Percentiles rank a stretch among this genome's conserved stretches.
Evolutionary conservation across 2,113 vertebrate genomes (phyloP).

Genomic region (Nerophis lumbriciformis): DNA sequence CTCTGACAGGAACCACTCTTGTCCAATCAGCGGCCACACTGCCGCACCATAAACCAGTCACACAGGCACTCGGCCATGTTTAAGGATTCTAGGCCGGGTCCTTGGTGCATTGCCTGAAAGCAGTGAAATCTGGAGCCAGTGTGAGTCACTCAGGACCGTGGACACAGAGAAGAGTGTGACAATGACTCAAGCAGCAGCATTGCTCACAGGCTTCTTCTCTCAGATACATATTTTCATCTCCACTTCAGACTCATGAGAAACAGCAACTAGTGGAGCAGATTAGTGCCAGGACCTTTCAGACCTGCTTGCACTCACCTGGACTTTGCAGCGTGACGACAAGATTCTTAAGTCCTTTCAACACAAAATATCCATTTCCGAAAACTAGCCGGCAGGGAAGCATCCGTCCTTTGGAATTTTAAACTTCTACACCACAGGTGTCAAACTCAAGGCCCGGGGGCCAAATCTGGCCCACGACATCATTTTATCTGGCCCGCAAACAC

Average conservation of each 20-base stretch:
- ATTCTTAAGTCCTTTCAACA: too few relatives aligned
- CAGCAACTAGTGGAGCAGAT: conserved; percentile 1
- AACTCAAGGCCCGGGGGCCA: too few relatives aligned
- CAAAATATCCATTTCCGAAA: too few relatives aligned
- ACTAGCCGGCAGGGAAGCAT: too few relatives aligned
- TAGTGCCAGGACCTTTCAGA: not conserved
- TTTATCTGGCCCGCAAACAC: too few relatives aligned
- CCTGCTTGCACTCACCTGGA: too few relatives aligned
- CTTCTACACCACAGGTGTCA: too few relatives aligned
- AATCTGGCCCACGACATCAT: too few relatives aligned
- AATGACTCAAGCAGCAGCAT: conserved; percentile 63
- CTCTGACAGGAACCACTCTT: too few relatives aligned
- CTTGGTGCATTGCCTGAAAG: conserved; percentile 33
- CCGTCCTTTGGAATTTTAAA: too few relatives aligned
- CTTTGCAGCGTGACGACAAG: too few relatives aligned
- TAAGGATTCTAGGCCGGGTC: conserved; percentile 22
- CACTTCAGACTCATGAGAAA: conserved; percentile 30
- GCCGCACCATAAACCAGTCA: not conserved
- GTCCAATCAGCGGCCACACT: too few relatives aligned
- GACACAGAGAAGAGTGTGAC: conserved; percentile 63
- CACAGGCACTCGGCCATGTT: not conserved
- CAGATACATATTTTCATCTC: conserved; percentile 53
- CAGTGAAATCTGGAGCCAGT: conserved; percentile 35
- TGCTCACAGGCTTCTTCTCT: conserved; percentile 59
- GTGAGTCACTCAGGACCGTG: conserved; percentile 58